These are phyloP conservation scores for Platyrinchus mystaceus DNA, from an alignment of 2,797 vertebrate genomes.

Conservation along the genomic window DNA sequence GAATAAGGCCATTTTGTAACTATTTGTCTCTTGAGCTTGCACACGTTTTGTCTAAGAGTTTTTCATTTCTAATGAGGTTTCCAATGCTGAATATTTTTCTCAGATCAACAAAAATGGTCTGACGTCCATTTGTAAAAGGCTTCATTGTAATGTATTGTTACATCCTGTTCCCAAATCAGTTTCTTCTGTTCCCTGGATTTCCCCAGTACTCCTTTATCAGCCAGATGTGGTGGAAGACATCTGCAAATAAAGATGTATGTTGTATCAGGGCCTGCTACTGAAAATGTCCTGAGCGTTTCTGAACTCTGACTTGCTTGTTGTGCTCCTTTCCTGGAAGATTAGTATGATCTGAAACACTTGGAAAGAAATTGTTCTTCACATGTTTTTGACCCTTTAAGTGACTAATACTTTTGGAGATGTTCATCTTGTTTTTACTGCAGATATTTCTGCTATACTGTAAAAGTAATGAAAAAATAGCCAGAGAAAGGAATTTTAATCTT, in stretches of 20 bases:
- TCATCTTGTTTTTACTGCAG: not conserved
- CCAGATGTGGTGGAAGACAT: not conserved
- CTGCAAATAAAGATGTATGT: not conserved
- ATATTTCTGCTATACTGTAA: not conserved
- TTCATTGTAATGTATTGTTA: not conserved
- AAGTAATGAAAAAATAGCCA: not conserved
- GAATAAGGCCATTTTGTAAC: constrained; percentile 11
- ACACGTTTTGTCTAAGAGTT: not conserved
- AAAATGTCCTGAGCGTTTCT: not conserved
- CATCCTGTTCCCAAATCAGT: not conserved
- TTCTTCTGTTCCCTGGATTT: not conserved
- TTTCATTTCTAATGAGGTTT: not conserved
- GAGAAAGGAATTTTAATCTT: not conserved
- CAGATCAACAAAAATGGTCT: not conserved
- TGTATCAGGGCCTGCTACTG: not conserved
- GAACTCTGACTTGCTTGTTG: not conserved
- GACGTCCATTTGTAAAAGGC: not conserved
- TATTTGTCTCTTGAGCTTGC: not conserved
- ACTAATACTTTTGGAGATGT: not conserved
- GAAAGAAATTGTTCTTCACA: not conserved
- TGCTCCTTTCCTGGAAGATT: not conserved
- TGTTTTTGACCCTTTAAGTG: not conserved
- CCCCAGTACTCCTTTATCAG: not conserved
- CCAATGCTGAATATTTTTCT: not conserved
- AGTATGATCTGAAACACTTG: not conserved